Evolutionary conservation across 1,140 invertebrate genomes (phyloP).

Genomic region (Hycleus phaleratus): DNA sequence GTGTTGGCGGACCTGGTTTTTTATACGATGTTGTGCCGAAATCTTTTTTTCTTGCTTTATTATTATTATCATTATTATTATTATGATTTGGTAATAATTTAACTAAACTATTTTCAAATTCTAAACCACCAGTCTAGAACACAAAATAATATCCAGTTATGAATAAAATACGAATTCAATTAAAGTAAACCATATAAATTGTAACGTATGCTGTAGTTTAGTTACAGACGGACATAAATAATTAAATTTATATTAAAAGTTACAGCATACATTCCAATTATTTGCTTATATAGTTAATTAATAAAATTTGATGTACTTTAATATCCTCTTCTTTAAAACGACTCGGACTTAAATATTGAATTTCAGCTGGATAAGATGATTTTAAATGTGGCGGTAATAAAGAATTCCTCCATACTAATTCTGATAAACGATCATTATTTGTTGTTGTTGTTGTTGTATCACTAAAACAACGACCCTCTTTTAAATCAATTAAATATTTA

Average conservation of each 20-base stretch:
- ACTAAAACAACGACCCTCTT: slow-evolving; percentile 40
- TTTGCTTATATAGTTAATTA: too few relatives aligned
- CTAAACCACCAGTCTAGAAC: slow-evolving; percentile 46
- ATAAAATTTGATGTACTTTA: slow-evolving; percentile 49
- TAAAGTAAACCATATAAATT: background rate
- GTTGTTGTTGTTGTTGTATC: slow-evolving; percentile 24
- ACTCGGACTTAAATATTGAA: slow-evolving; percentile 52
- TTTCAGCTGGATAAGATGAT: slow-evolving; percentile 82
- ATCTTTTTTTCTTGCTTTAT: slow-evolving; percentile 48
- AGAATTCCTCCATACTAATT: slow-evolving; percentile 77
- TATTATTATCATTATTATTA: slow-evolving; percentile 23
- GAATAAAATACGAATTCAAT: background rate
- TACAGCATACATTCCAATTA: too few relatives aligned
- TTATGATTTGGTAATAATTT: slow-evolving; percentile 43
- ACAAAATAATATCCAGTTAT: background rate
- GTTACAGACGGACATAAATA: too few relatives aligned
- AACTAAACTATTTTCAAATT: slow-evolving; percentile 53
- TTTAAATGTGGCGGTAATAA: slow-evolving; percentile 79
- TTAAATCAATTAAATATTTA: slow-evolving; percentile 60
- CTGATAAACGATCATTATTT: slow-evolving; percentile 48
- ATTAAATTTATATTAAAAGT: too few relatives aligned
- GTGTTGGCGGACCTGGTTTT: slow-evolving; percentile 73
- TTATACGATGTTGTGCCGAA: slow-evolving; percentile 64
- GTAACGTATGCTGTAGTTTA: too few relatives aligned
- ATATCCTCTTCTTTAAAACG: slow-evolving; percentile 63